Evolutionary conservation across 2,113 vertebrate species (phyloP), one percentile per base, ranked within the genome.

Genomic region (Pungitius pungitius): DNA sequence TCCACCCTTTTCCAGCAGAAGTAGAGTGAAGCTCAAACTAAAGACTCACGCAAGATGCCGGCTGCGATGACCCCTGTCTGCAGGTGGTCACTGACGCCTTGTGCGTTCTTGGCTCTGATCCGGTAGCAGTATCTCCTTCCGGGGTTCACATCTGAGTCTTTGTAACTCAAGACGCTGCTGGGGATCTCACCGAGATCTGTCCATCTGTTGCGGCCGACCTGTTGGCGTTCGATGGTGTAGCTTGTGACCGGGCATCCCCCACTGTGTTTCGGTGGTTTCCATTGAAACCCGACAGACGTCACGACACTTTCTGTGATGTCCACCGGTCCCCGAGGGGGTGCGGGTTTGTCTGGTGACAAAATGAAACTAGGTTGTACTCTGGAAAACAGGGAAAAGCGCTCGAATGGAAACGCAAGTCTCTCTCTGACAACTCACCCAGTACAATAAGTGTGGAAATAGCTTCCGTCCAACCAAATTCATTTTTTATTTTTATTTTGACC

Each of bases 121-220:
- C 94, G 93, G 92, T 96, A 97, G 84, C 90, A 83, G 75, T 97
- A 98, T 85, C 92, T 95, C 69, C 43, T 86, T 61, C 95, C 95
- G 43, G 79, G 91, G 40, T 96, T 94, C 64, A 95, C 93, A 20
- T 88, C 85, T 67, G 84, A 82, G 0, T 94, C 95, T 1, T 88
- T 95, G 90, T 95, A 96, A 75, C 74, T 88, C 5, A 90, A 86
- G 37, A 78, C 85, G 82, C 78, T 89, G 1, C 80, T 84, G 0
- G 87, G 75, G 45, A 89, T 65, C 74, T 96, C 93, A 20, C 95
- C 95, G 24, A 96, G 74, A 39, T 85, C 86, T 68, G 84, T 85
- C 97, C 96, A 97, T 22, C 94, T 91, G 0, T 92, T 94, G 39
- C 93, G 88, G 20, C 96, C 96, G 0, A 93, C 63, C 83, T 96